Percentiles rank a stretch among this genome's conserved stretches.
These are phyloP conservation scores for Linyphia triangularis DNA, from an alignment of 2,888 invertebrate genomes.

Conservation along the genomic window DNA sequence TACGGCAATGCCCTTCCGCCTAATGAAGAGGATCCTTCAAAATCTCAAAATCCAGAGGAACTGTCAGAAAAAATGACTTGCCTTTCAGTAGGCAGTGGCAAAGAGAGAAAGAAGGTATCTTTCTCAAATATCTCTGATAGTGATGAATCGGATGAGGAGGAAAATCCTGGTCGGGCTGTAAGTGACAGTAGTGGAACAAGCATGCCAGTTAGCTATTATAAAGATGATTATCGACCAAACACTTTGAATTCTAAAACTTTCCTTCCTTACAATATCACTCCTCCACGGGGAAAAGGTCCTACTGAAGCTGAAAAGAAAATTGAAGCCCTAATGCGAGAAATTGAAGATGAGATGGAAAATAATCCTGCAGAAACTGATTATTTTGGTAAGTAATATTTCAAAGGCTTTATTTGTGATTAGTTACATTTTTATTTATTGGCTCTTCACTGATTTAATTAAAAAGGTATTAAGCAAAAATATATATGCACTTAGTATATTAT, in stretches of 20 bases:
- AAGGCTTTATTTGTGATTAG: slow-evolving; percentile 4
- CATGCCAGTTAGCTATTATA: slow-evolving; percentile 68
- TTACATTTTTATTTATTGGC: no score
- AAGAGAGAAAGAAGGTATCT: slow-evolving; percentile 65
- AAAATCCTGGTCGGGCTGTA: not conserved
- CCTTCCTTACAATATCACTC: slow-evolving; percentile 92
- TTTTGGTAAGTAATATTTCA: slow-evolving; percentile 86
- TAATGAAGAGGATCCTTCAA: not conserved
- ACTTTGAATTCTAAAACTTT: slow-evolving; percentile 79
- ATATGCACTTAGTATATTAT: no score
- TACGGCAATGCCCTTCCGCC: slow-evolving; percentile 22
- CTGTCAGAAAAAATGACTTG: slow-evolving; percentile 58
- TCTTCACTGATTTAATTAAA: no score
- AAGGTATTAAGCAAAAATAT: no score
- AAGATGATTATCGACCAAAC: slow-evolving; percentile 71
- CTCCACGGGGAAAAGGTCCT: slow-evolving; percentile 90
- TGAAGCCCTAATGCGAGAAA: slow-evolving; percentile 92
- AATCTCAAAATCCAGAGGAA: slow-evolving; percentile 13
- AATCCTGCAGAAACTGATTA: slow-evolving; percentile 97
- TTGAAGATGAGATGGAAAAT: slow-evolving; percentile 97
- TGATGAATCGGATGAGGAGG: slow-evolving; percentile 33
- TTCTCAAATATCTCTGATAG: slow-evolving; percentile 42
- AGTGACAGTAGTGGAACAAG: not conserved
- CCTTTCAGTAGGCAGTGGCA: slow-evolving; percentile 39
- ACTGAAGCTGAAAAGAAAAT: slow-evolving; percentile 95